Conservation (phyloP, 2,888 invertebrate genomes). For the Synanthedon myopaeformis region DNA sequence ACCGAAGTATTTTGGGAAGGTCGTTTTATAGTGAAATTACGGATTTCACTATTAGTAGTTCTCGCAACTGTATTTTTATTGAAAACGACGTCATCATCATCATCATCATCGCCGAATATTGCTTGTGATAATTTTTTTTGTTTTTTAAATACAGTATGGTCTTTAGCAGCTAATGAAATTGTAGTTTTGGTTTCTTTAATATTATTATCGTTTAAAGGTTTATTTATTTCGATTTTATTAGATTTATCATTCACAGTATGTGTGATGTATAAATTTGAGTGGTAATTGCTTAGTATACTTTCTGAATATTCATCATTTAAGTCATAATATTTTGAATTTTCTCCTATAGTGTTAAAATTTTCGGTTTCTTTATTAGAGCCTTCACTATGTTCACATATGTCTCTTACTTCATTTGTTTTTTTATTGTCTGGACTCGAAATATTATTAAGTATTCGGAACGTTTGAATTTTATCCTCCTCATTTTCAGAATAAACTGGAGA, state of each 20-base stretch:
- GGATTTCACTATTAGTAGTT: no score
- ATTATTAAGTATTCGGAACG: neutral
- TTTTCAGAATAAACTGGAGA: slow-evolving; percentile 2
- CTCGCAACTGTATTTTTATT: no score
- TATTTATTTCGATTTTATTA: slow-evolving; percentile 9
- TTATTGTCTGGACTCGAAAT: neutral
- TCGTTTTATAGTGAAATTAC: no score
- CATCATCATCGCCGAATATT: no score
- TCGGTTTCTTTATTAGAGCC: no score
- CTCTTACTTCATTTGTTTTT: neutral
- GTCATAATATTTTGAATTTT: neutral
- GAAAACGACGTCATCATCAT: no score
- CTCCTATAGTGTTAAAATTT: neutral
- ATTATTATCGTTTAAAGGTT: neutral
- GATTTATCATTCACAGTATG: slow-evolving; percentile 3
- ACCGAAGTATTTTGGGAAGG: no score
- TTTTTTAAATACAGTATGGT: no score
- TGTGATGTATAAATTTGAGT: neutral
- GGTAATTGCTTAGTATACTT: slow-evolving; percentile 13
- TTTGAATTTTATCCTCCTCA: slow-evolving; percentile 2
- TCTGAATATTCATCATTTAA: slow-evolving; percentile 18
- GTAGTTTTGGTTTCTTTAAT: no score
- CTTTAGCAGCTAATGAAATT: no score
- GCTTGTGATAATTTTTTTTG: no score
- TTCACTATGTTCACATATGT: no score